Base-by-base conservation (phyloP, 2,888 invertebrate species). In the Drosophila neonasuta region DNA sequence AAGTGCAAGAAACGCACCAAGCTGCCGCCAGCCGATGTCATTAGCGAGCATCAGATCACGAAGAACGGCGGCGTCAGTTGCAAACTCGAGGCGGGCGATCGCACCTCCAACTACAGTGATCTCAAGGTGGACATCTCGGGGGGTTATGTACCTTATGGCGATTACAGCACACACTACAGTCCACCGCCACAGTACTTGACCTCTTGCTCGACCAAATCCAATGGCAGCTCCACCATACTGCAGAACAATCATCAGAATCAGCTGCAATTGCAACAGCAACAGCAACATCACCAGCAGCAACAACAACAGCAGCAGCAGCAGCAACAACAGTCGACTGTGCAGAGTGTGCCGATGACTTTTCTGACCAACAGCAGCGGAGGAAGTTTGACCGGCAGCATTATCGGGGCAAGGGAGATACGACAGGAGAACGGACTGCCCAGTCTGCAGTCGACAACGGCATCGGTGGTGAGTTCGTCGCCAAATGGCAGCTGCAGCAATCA, bases 31-130 rank as follows among this genome's bases (percentile, higher is more conserved):
- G 91, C 91, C 29, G 91, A 91, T 63, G 91, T 91, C 29, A 91
- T 91, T n/a, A 90, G 89, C 55, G 91, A 91, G 71, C 91, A 91
- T 71, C 92, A 94, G 77, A 90, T 90, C 32, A 90, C 88, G 6
- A 91, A 91, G 68, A 90, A 89, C 17, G 88, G 89, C 11, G 82
- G 87, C 0, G 95, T 95, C 89, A 88, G 86, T 29, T 89, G 89
- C 63, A 90, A 90, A 70, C 77, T 89, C 80, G 90, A 90, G 54
- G 74, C 90, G 0, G 97, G 97, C 64, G 97, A 97, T 90, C 93
- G 96, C 77, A 97, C 97, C 86, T 97, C 97, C 55, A 97, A 97
- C 89, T 97, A 97, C 86, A 97, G 97, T 76, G 97, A 97, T 91
- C 92, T 97, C 89, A 97, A 97, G 91, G 93, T 97, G 74, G 97